Evolutionary conservation across 2,113 vertebrate genomes (phyloP), one percentile per base, ranked within the genome.

Genomic region (Pygoscelis antarcticus): DNA sequence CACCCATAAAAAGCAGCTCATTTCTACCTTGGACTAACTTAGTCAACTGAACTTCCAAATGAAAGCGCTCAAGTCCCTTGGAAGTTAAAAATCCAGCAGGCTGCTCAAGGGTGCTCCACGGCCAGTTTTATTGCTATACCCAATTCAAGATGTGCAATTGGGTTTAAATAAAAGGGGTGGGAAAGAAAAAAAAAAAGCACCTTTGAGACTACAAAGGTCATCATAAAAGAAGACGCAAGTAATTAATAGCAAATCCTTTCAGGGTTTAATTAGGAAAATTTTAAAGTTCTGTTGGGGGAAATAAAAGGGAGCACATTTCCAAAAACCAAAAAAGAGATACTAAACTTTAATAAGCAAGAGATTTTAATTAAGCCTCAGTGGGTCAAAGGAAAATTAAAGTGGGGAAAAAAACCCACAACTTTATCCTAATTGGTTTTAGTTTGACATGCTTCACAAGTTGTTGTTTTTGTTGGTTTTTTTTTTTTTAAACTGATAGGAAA

Each of bases 81-180:
- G 94, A 93, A 92, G 97, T 96, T 88, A 77, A 88, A 97, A 95
- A 86, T 77, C 75, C 87, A 97, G 85, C 93, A 97, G 94, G 93
- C 97, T 98, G 96, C 97, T 97, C 83, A 84, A 97, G 97, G 98
- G 93, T 97, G 95, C 90, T 95, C 92, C 91, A 97, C 91, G 96
- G 97, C 97, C 97, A 97, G 92, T 94, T 93, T 98, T 98, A 98
- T 98, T 98, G 98, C 98, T 98, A 97, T 95, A 98, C 97, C 98
- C 72, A 98, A 98, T 97, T 97, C 79, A 95, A 95, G 96, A 96
- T 95, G 96, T 96, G 68, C 94, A 95, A 94, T 54, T 86, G 81
- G 77, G 87, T 83, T 96, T 94, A 46, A 84, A 81, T 76, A 70
- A 51, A n/a, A 32, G 11, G 62, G 11, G 47, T 8, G 12, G 30